Evolutionary conservation across 2,797 vertebrate species (phyloP).

Genomic region (Orientallactaga sibirica): DNA sequence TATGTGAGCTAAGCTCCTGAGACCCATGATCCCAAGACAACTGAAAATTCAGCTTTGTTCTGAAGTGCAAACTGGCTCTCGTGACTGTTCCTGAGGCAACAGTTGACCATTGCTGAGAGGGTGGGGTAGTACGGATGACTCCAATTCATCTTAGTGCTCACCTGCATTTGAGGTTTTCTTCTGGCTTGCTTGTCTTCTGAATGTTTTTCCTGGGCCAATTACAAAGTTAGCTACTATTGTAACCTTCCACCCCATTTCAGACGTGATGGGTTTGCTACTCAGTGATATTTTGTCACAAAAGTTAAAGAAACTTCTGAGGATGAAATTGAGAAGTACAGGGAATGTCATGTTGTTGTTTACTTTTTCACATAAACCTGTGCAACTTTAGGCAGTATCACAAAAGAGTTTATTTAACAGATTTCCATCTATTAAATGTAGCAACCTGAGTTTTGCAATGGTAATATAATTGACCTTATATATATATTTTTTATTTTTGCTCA

Average conservation of each 20-base stretch:
- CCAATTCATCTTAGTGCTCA: not conserved
- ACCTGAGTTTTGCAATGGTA: not conserved
- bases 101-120: not conserved
- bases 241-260: not conserved
- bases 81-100: not conserved
- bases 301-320: not conserved
- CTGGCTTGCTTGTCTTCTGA: not conserved
- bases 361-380: not conserved
- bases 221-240: not conserved
- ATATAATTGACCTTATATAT: not conserved
- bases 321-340: not conserved
- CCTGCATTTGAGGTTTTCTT: not conserved
- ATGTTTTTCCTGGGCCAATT: not conserved
- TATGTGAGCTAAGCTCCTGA: not conserved
- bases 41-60: not conserved
- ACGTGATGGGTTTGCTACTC: not conserved
- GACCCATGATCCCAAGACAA: not conserved
- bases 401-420: slow-evolving; percentile 18
- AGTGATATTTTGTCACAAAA: not conserved
- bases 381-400: not conserved
- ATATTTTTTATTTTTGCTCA: not conserved
- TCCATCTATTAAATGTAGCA: not conserved
- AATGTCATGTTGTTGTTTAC: not conserved
- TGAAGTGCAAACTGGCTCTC: not conserved
- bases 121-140: not conserved